These are phyloP conservation scores for Spodoptera litura DNA, from an alignment of 1,140 invertebrate species.

Conservation along the genomic window DNA sequence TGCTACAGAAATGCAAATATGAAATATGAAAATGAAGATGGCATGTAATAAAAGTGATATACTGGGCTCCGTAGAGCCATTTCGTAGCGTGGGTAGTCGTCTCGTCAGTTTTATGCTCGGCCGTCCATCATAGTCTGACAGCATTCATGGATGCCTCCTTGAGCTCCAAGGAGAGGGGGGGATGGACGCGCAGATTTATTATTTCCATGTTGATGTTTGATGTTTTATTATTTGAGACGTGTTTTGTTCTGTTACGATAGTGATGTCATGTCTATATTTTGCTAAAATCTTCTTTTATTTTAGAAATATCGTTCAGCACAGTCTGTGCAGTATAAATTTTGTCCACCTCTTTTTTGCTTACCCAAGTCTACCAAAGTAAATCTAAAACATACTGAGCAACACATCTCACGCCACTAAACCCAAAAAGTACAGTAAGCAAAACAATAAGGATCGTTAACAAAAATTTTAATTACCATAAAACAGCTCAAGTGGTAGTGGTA, in stretches of 20 bases:
- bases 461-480: slow-evolving; percentile 68
- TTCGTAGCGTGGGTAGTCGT: slow-evolving; percentile 78
- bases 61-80: slow-evolving; percentile 86
- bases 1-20: slow-evolving; percentile 85
- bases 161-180: slow-evolving; percentile 51
- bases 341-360: neutral
- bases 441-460: slow-evolving; percentile 51
- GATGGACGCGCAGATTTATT: slow-evolving; percentile 72
- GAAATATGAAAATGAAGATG: slow-evolving; percentile 88
- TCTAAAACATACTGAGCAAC: neutral
- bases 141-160: slow-evolving; percentile 76
- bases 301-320: no score
- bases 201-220: slow-evolving; percentile 73
- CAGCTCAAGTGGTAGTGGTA: slow-evolving; percentile 54
- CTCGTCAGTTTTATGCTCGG: slow-evolving; percentile 86
- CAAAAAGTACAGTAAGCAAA: slow-evolving; percentile 42
- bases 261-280: slow-evolving; percentile 29
- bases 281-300: no score
- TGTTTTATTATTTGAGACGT: slow-evolving; percentile 56
- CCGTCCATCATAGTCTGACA: slow-evolving; percentile 85
- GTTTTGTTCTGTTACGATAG: slow-evolving; percentile 9
- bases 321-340: no score
- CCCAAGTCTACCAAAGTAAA: neutral
- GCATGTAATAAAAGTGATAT: slow-evolving; percentile 87
- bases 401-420: slow-evolving; percentile 19